A percentile compares a stretch with the other conserved stretches of the same genome.
These are phyloP conservation scores for Hydropotes inermis DNA, from an alignment of 2,113 vertebrate species.

Conservation along the genomic window DNA sequence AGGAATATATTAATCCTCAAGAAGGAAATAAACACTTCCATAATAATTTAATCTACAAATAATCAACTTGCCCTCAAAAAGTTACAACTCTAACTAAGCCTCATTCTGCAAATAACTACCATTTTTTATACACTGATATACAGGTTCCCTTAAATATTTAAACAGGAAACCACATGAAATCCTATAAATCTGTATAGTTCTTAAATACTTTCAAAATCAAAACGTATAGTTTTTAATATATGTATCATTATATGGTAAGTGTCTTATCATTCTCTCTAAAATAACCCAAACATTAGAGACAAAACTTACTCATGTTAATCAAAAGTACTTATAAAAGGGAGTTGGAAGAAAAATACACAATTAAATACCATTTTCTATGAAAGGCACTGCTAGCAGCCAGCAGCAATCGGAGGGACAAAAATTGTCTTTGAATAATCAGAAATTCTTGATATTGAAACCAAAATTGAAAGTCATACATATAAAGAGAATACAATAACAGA, in stretches of 20 bases:
- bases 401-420: not conserved
- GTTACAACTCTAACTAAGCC: conserved; percentile 14
- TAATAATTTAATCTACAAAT: conserved; percentile 49
- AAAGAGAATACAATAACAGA: conserved; percentile 36
- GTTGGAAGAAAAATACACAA: not conserved
- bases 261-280: not conserved
- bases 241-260: not conserved
- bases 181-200: not conserved
- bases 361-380: conserved; percentile 28
- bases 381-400: not conserved
- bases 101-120: conserved; percentile 48
- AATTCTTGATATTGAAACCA: conserved; percentile 31
- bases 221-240: not conserved
- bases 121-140: conserved; percentile 24
- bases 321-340: conserved; percentile 34
- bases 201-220: conserved; percentile 47
- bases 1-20: conserved; percentile 33
- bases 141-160: not conserved
- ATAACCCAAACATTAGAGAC: not conserved
- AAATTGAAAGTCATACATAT: conserved; percentile 33
- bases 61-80: conserved; percentile 46
- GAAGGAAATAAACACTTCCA: conserved; percentile 53
- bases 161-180: conserved; percentile 24
- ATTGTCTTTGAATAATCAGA: conserved; percentile 35
- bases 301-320: conserved; percentile 20